These are phyloP conservation scores for Limosa lapponica DNA, from an alignment of 2,797 vertebrate species.

Conservation along the genomic window DNA sequence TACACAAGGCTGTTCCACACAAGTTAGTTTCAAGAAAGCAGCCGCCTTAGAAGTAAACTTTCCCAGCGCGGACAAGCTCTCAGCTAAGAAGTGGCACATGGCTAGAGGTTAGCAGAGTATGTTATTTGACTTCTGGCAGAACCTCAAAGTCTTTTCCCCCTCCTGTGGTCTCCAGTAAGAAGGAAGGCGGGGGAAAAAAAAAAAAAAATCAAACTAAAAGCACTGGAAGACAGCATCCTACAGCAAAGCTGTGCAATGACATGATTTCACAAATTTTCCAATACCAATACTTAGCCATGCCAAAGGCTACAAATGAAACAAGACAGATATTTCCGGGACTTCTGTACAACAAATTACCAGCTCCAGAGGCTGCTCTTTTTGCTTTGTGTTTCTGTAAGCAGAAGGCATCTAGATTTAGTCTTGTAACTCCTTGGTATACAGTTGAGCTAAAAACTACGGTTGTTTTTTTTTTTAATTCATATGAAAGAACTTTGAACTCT, in stretches of 20 bases:
- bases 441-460: background rate
- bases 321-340: constrained; percentile 55
- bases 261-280: constrained; percentile 50
- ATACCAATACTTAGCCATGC: constrained; percentile 48
- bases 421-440: background rate
- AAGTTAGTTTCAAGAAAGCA: background rate
- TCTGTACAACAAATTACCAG: constrained; percentile 50
- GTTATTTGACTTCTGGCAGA: constrained; percentile 16
- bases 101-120: background rate
- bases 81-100: background rate
- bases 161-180: constrained; percentile 9
- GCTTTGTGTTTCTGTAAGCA: constrained; percentile 38
- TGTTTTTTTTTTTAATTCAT: background rate
- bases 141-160: constrained; percentile 7
- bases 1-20: background rate
- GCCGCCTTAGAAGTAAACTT: background rate
- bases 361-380: constrained; percentile 4
- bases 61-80: background rate
- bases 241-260: constrained; percentile 21
- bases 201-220: background rate
- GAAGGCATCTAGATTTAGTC: constrained; percentile 12
- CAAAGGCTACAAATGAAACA: constrained; percentile 71
- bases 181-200: rapidly evolving
- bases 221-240: background rate
- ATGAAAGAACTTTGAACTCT: constrained; percentile 42